Percentiles rank a stretch among this genome's conserved stretches.
Conservation (phyloP, 2,113 vertebrate species). For the Canis aureus region DNA sequence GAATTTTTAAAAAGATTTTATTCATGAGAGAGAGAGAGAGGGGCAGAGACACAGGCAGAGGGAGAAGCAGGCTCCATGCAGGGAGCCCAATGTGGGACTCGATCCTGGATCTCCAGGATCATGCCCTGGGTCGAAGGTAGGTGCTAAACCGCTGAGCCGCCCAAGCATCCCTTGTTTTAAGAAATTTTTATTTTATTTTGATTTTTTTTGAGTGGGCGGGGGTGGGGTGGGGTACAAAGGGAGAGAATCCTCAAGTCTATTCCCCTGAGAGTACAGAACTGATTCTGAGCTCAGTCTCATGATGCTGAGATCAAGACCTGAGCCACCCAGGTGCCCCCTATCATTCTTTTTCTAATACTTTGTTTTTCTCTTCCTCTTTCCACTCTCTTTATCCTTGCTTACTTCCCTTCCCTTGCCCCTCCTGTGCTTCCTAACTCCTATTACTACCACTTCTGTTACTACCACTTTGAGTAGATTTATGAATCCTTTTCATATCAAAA, state of each 20-base stretch:
- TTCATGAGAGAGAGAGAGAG: too few relatives aligned
- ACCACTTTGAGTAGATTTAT: not conserved
- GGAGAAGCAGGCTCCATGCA: too few relatives aligned
- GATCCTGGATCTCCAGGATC: too few relatives aligned
- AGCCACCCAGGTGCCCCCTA: too few relatives aligned
- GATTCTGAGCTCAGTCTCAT: not conserved
- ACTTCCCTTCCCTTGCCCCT: not conserved
- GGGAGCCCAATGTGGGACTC: too few relatives aligned
- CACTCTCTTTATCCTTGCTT: not conserved
- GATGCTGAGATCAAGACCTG: not conserved
- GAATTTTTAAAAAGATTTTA: not conserved
- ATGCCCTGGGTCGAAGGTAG: too few relatives aligned
- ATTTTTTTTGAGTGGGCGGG: not conserved
- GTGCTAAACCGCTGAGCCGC: too few relatives aligned
- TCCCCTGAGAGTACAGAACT: not conserved
- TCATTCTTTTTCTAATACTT: not conserved
- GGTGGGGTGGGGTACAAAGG: too few relatives aligned
- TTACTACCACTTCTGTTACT: not conserved
- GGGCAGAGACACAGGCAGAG: too few relatives aligned
- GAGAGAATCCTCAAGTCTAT: not conserved
- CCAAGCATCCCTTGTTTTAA: too few relatives aligned
- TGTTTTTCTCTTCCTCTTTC: not conserved
- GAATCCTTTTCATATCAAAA: not conserved
- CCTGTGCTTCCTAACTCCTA: not conserved
- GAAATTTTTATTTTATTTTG: not conserved